Base-by-base conservation (phyloP, 2,113 vertebrate species). In the Procapra przewalskii region DNA sequence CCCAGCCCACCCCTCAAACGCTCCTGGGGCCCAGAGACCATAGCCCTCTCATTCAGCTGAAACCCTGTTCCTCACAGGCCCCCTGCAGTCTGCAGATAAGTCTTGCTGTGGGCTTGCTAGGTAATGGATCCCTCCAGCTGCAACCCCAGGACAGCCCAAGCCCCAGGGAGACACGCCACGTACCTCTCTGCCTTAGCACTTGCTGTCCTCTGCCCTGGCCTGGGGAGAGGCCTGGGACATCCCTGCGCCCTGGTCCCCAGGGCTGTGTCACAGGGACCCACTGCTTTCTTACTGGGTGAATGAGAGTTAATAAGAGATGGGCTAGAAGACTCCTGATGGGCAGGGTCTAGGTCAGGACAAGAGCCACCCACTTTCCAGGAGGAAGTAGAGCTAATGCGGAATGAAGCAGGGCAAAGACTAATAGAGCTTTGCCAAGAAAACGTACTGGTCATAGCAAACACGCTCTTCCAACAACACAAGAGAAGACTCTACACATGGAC, bases 71-170 rank as follows among this genome's bases (percentile, higher is more conserved):
- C 80, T 82, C 59, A 43, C 2, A 43, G 60, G 48, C 1, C 15
- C 55, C 75, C 13, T 16, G 14, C 5, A 27, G 57, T 33, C 79
- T 25, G 6, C 75, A 0, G 0, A 50, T 3, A 12, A 15, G 50
- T 6, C 31, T 8, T 64, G 52, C n/a, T 16, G 6, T 31, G 0
- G 21, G 19, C 17, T 40, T 43, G 1, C 31, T 1, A 29, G 40
- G 85, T n/a, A n/a, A 6, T 48, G 6, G 1, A 13, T 3, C 6
- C 64, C 36, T 57, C 25, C 84, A 54, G 9, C 33, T 50, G 15
- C 77, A 17, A 31, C 57, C 36, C 85, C 54, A 85, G 8, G 2
- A 45, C 11, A 45, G 79, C n/a, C 43, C 17, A 5, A 57, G n/a
- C 33, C 91, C 40, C 33, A 6, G 12, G 9, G 12, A 60, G 14